Base-by-base conservation (phyloP, 2,888 invertebrate species). In the Acrobasis suavella region DNA sequence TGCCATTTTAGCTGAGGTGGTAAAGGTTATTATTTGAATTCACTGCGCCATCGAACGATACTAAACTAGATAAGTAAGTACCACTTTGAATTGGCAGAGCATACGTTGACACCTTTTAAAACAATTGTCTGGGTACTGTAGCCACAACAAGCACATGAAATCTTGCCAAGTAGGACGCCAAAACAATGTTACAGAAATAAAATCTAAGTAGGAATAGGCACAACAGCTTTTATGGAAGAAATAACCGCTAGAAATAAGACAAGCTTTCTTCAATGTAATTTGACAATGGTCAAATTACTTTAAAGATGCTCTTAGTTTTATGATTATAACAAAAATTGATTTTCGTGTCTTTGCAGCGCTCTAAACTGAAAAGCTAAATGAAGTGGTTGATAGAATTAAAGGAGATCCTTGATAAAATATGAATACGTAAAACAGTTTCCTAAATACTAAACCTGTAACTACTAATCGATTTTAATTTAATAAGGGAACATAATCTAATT, bases 141-240 rank as follows among this genome's bases (percentile, higher is more conserved):
- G 42, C 42, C 7, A 22, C 46, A 56, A 17, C 56, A 42, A 56
- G 42, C 9, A 42, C 14, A 3, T 22, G 46, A 39, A 17, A 56
- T 2, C 17, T 56, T 56, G 56, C 56, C 56, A 56, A 56, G 42
- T 56, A 17, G 42, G 22, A 42, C 56, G 39, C 3, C 46, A 14
- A 56, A 16, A 17, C 56, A 17, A 56, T 56, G 42, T 42, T 46
- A 17, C 56, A 22, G 42, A 46, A 56, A 56, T 56, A 56, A n/a
- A n/a, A 42, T 56, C 42, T 14, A 42, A 42, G 42, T 22, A 42
- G 38, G 55, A 38, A 38, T 38, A 17, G 22, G 22, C 39, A 14
- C 22, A 8, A 56, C 17, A 56, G 22, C 42, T 22, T 39, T 56
- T 22, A 46, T 14, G 46, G 46, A 46, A 42, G 10, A 42, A 42